Percentiles rank a stretch among this genome's conserved stretches.
These are phyloP conservation scores for Zaprionus kolodkinae DNA, from an alignment of 1,140 invertebrate species.

Conservation along the genomic window DNA sequence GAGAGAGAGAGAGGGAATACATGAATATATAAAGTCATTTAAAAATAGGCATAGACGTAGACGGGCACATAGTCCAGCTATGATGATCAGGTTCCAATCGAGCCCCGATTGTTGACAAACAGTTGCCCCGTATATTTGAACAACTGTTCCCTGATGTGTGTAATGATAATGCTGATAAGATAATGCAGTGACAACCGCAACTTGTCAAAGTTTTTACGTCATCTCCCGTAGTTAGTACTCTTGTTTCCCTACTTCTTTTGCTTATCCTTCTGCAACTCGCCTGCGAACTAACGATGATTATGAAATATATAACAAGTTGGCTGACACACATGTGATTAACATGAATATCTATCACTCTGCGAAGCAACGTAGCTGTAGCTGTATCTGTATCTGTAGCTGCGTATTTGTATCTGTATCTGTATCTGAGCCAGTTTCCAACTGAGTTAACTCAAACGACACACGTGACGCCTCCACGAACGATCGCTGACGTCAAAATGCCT, in stretches of 20 bases:
- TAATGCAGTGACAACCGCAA: conserved; percentile 29
- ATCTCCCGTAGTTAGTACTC: conserved; percentile 33
- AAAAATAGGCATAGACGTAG: conserved; percentile 1
- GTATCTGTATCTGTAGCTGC: conserved; percentile 28
- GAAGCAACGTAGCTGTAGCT: background rate
- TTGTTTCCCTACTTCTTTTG: background rate
- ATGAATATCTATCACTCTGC: conserved; percentile 1
- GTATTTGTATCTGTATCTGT: conserved; percentile 27
- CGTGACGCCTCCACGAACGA: conserved; percentile 36
- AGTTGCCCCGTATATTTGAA: conserved; percentile 34
- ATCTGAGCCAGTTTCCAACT: conserved; percentile 19
- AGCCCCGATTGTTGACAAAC: conserved; percentile 60
- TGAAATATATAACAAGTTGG: conserved; percentile 42
- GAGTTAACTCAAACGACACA: conserved; percentile 37
- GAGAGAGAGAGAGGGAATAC: conserved; percentile 3
- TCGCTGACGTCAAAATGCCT: conserved; percentile 67
- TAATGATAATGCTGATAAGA: conserved; percentile 51
- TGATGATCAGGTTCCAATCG: conserved; percentile 2
- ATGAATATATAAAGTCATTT: conserved; percentile 19
- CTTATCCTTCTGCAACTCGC: conserved; percentile 23
- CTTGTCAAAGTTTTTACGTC: conserved; percentile 53
- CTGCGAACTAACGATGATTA: conserved; percentile 60
- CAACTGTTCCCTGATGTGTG: conserved; percentile 20
- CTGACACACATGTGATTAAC: background rate
- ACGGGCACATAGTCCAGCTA: background rate